A percentile compares a stretch with the other conserved stretches of the same genome.
These are phyloP conservation scores for Phylloscopus whistleri DNA, from an alignment of 2,113 vertebrate genomes.

Conservation along the genomic window DNA sequence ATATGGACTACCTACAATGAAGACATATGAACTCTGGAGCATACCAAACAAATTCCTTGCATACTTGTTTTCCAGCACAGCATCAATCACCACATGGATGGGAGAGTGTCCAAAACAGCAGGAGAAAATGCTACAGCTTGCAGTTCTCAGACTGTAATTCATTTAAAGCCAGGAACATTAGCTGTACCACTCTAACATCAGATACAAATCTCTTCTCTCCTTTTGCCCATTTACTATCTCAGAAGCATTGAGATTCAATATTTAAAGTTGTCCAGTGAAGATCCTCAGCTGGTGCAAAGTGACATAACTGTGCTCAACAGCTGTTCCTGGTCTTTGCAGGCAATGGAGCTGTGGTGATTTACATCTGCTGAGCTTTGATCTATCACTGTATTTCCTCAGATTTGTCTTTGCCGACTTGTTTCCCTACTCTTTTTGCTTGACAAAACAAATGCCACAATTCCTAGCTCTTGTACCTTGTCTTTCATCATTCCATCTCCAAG, in stretches of 20 bases:
- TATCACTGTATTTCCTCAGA: neutral
- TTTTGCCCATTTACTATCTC: slow-evolving; percentile 44
- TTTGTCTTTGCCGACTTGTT: slow-evolving; percentile 20
- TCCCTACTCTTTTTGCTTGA: slow-evolving; percentile 18
- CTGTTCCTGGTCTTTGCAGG: slow-evolving; percentile 44
- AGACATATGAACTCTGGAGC: slow-evolving; percentile 70
- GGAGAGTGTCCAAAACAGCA: slow-evolving; percentile 66
- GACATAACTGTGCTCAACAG: neutral
- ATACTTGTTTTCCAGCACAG: slow-evolving; percentile 67
- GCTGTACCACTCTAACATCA: slow-evolving; percentile 23
- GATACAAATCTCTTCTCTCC: slow-evolving; percentile 53
- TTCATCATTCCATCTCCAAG: neutral
- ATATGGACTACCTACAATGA: slow-evolving; percentile 70
- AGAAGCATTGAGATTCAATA: slow-evolving; percentile 45
- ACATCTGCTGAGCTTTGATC: slow-evolving; percentile 31
- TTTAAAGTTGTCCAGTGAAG: slow-evolving; percentile 17
- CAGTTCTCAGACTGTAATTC: slow-evolving; percentile 63
- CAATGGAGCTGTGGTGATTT: slow-evolving; percentile 17
- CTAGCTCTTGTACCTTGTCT: neutral
- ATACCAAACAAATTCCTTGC: slow-evolving; percentile 68
- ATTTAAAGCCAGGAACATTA: slow-evolving; percentile 58
- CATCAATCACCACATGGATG: slow-evolving; percentile 70
- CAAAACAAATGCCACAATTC: slow-evolving; percentile 34
- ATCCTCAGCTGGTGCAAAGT: slow-evolving; percentile 36
- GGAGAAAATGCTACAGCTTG: slow-evolving; percentile 66